Base-by-base conservation (phyloP, 2,113 vertebrate species). In the Suncus etruscus region DNA sequence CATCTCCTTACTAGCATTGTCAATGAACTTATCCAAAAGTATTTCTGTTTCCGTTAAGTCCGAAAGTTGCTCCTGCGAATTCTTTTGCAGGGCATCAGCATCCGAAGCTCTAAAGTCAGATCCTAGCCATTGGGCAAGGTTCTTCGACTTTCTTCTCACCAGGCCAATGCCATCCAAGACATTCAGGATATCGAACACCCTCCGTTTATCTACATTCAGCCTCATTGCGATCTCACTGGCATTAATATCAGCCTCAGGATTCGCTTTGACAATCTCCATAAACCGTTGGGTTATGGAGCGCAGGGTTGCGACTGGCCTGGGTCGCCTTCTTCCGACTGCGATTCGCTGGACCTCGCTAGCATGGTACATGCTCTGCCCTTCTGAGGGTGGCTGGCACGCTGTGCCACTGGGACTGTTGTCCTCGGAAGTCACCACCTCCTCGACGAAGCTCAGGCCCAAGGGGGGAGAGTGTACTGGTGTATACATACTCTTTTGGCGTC, bases 181-280 rank as follows among this genome's bases (percentile, higher is more conserved):
- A 4, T 98, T 98, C 95, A 98, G 99, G 97, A 99, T 98, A 96
- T 99, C 99, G 20, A 99, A 98, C 0, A 99, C 97, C 31, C 99
- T 97, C 50, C 98, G 97, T 83, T 98, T 98, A 3, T 97, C 95
- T 1, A 99, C 98, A 7, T 98, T 97, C 80, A 99, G 97, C 6
- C 87, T 96, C 11, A 45, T 92, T 2, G 97, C 97, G 1, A 97
- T 98, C 65, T 98, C 97, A 29, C 98, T 98, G 86, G 99, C 96
- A 96, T 99, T 99, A 66, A 99, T 96, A 15, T 98, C 94, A 29
- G 98, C 98, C 0, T 98, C 97, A 0, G 99, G 98, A 14, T 98
- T 96, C 20, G 87, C 82, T 94, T 95, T 96, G 76, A 99, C 85
- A 74, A 99, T 97, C 87, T 98, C 97, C 98, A 99, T 98, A 97